A percentile compares a stretch with the other conserved stretches of the same genome.
phyloP scores from a whole-genome alignment of 2,888 invertebrate species.

The Phania funesta region DNA sequence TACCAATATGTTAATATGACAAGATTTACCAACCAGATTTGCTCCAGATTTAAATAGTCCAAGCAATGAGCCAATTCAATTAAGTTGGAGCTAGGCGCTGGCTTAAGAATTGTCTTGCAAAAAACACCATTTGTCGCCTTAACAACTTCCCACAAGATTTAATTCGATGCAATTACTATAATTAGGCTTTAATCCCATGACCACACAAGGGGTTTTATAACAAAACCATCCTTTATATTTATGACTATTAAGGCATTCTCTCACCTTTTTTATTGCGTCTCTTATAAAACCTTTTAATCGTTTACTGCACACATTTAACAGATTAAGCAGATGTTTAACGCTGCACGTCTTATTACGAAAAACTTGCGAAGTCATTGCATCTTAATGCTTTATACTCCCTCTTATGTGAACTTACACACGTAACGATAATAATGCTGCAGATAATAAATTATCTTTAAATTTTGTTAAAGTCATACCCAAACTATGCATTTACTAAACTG shows the following conservation, averaged over 20 bases:
- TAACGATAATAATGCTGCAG: slow-evolving; percentile 18
- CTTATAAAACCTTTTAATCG: not conserved
- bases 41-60: no score
- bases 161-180: no score
- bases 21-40: no score
- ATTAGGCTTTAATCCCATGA: not conserved
- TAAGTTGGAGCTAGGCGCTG: no score
- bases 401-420: not conserved
- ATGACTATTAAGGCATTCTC: not conserved
- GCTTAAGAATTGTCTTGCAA: no score
- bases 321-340: not conserved
- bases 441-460: slow-evolving; percentile 60
- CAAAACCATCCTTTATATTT: not conserved
- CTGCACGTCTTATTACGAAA: not conserved
- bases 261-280: not conserved
- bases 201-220: not conserved
- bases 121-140: no score
- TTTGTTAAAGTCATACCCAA: slow-evolving; percentile 50
- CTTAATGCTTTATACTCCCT: slow-evolving; percentile 18
- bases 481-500: not conserved
- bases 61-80: no score
- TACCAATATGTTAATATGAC: no score
- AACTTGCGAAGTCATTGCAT: slow-evolving; percentile 54
- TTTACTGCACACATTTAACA: not conserved
- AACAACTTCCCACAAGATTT: no score